Evolutionary conservation across 2,113 vertebrate genomes (phyloP).

Genomic region (Psittacara wagleri): DNA sequence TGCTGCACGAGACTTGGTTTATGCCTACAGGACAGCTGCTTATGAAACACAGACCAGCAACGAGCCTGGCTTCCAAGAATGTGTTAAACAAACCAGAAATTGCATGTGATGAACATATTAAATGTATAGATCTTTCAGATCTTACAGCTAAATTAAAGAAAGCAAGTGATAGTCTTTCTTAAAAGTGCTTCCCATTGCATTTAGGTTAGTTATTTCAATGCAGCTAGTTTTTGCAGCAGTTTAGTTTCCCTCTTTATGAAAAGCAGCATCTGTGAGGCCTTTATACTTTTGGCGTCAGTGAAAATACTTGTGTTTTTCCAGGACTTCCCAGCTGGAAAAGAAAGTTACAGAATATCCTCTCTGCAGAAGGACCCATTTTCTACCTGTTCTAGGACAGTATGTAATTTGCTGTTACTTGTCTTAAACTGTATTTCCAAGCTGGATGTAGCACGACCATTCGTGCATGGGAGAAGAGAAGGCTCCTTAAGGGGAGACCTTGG

Average conservation of each 20-base stretch:
- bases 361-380: background rate
- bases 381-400: background rate
- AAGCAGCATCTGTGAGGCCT: background rate
- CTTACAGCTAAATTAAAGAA: background rate
- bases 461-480: background rate
- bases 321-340: background rate
- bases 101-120: rapidly evolving
- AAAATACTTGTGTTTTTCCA: background rate
- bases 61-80: background rate
- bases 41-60: background rate
- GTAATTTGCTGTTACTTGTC: background rate
- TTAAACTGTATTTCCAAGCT: background rate
- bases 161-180: background rate
- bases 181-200: background rate
- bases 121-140: background rate
- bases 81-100: background rate
- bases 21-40: background rate
- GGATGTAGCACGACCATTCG: background rate
- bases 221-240: background rate
- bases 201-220: background rate
- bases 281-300: background rate
- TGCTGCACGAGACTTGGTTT: background rate
- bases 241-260: background rate
- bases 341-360: background rate
- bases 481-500: background rate